These are phyloP conservation scores for Agrotis clavis DNA, from an alignment of 2,888 invertebrate species.

Conservation along the genomic window DNA sequence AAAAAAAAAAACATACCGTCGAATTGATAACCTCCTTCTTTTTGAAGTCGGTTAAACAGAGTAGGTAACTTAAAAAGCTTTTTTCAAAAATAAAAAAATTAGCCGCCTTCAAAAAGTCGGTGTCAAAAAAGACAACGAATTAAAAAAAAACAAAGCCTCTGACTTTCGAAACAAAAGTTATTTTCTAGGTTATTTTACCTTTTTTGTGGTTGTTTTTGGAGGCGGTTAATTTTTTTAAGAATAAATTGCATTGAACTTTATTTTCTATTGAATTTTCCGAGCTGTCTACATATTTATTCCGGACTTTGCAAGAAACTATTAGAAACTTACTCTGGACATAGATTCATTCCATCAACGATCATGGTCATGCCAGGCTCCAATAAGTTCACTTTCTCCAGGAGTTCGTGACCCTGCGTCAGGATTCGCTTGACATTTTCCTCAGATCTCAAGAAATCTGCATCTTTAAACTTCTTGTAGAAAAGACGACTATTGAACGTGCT, in stretches of 20 bases:
- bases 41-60: no score
- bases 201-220: no score
- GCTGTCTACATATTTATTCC: neutral
- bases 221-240: no score
- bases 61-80: no score
- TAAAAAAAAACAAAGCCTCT: no score
- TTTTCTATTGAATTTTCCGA: neutral
- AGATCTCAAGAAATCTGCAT: constrained; percentile 70
- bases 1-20: no score
- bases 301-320: neutral
- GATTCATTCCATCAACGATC: constrained; percentile 50
- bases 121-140: no score
- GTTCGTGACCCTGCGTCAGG: constrained; percentile 69
- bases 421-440: constrained; percentile 71
- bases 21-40: no score
- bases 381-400: constrained; percentile 63
- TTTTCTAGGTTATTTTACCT: no score
- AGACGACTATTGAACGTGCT: constrained; percentile 37
- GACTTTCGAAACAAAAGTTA: no score
- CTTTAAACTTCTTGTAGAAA: constrained; percentile 58
- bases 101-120: no score
- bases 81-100: no score
- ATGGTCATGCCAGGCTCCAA: constrained; percentile 67
- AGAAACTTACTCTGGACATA: constrained; percentile 49
- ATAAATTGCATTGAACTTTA: neutral